These are phyloP conservation scores for Ictalurus furcatus DNA, from an alignment of 2,113 vertebrate genomes.

Conservation along the genomic window DNA sequence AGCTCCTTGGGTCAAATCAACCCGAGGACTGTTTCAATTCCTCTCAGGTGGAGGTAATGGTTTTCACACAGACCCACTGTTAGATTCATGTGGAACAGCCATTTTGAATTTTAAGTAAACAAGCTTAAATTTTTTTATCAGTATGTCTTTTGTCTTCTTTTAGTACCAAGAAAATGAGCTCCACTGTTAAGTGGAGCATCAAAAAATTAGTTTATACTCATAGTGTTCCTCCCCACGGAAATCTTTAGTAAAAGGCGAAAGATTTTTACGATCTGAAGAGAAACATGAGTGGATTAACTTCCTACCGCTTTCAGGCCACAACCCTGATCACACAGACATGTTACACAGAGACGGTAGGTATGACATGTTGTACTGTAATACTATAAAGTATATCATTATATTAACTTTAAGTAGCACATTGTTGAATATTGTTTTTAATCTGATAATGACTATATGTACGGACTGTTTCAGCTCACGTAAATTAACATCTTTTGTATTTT, in stretches of 20 bases:
- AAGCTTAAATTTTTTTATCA: too few relatives aligned
- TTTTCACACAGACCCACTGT: too few relatives aligned
- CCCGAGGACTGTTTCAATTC: too few relatives aligned
- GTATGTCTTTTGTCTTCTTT: not conserved
- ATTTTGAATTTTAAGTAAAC: too few relatives aligned
- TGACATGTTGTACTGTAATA: not conserved
- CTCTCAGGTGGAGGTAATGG: too few relatives aligned
- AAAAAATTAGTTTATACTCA: not conserved
- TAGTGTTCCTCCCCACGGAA: not conserved
- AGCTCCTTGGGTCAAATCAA: too few relatives aligned
- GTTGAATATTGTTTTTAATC: not conserved
- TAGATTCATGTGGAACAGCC: too few relatives aligned
- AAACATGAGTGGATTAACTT: not conserved
- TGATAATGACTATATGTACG: not conserved
- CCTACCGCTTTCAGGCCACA: fast-evolving
- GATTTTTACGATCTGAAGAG: not conserved
- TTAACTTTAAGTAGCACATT: not conserved
- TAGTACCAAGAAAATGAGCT: fast-evolving
- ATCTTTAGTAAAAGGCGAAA: slow-evolving; percentile 26
- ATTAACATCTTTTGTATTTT: not conserved
- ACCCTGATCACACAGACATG: not conserved
- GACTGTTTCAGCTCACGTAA: not conserved
- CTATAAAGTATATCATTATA: not conserved
- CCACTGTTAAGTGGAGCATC: fast-evolving
- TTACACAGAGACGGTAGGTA: not conserved